Conservation (phyloP, 1,140 invertebrate species). For the Caligus rogercresseyi region DNA sequence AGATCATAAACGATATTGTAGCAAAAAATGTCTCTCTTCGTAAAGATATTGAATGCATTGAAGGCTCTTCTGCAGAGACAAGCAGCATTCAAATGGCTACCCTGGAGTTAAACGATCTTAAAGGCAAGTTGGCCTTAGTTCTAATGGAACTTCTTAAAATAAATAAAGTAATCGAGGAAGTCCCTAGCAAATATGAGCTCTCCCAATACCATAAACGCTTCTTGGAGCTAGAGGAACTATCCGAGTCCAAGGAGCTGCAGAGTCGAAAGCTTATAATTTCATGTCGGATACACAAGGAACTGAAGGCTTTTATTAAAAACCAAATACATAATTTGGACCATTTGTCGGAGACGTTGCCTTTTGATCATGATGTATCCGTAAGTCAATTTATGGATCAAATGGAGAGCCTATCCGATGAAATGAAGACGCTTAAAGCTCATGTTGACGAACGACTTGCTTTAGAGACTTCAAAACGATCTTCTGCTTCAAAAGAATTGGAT, state of each 20-base stretch:
- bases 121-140: not conserved
- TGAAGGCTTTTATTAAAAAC: conserved; percentile 1
- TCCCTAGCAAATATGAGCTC: not conserved
- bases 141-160: not conserved
- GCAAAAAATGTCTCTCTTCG: not conserved
- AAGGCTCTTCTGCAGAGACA: not conserved
- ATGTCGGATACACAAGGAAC: not conserved
- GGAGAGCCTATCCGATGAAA: not conserved
- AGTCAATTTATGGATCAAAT: not conserved
- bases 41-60: not conserved
- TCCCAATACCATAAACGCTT: not conserved
- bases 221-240: not conserved
- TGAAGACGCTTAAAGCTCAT: not conserved
- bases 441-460: not conserved
- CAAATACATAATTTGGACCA: not conserved
- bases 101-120: not conserved
- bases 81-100: not conserved
- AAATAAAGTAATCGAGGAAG: not conserved
- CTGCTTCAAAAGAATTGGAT: not conserved
- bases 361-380: not conserved
- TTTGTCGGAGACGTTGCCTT: not conserved
- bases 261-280: not conserved
- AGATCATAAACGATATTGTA: not conserved
- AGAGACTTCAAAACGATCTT: not conserved
- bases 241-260: not conserved